Conservation (phyloP, 1,140 invertebrate species). For the Drosophila equinoxialis region DNA sequence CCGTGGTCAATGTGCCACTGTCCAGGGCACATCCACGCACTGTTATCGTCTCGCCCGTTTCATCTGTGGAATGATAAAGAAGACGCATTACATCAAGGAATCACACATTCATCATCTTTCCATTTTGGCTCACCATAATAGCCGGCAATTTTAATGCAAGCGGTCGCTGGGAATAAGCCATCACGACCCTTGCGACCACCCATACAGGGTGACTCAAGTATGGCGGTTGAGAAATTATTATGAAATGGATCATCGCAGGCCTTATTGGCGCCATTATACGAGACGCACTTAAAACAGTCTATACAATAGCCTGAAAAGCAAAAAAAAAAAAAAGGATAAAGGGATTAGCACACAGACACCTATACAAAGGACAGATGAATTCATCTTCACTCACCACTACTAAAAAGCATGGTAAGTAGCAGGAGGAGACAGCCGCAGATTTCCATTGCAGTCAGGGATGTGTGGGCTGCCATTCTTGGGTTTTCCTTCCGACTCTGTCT, state of each 20-base stretch:
- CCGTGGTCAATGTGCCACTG: slow-evolving; percentile 94
- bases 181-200: slow-evolving; percentile 95
- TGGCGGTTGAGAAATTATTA: slow-evolving; percentile 92
- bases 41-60: slow-evolving; percentile 90
- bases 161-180: slow-evolving; percentile 97
- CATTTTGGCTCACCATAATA: slow-evolving; percentile 87
- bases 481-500: slow-evolving; percentile 21
- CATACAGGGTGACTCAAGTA: slow-evolving; percentile 95
- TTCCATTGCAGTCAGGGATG: slow-evolving; percentile 57
- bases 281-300: slow-evolving; percentile 98
- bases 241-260: slow-evolving; percentile 98
- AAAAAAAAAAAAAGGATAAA: neutral
- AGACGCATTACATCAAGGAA: slow-evolving; percentile 3
- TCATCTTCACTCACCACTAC: slow-evolving; percentile 51
- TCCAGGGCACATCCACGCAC: slow-evolving; percentile 95
- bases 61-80: slow-evolving; percentile 84
- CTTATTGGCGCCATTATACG: slow-evolving; percentile 92
- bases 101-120: slow-evolving; percentile 19
- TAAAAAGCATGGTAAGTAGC: slow-evolving; percentile 59
- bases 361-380: neutral
- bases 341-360: neutral
- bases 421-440: slow-evolving; percentile 52
- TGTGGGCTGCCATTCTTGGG: slow-evolving; percentile 43
- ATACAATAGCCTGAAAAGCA: slow-evolving; percentile 86
- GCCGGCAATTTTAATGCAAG: slow-evolving; percentile 97